A percentile compares a stretch with the other conserved stretches of the same genome.
These are phyloP conservation scores for Philopotamus ludificatus DNA, from an alignment of 1,140 invertebrate species.

Conservation along the genomic window DNA sequence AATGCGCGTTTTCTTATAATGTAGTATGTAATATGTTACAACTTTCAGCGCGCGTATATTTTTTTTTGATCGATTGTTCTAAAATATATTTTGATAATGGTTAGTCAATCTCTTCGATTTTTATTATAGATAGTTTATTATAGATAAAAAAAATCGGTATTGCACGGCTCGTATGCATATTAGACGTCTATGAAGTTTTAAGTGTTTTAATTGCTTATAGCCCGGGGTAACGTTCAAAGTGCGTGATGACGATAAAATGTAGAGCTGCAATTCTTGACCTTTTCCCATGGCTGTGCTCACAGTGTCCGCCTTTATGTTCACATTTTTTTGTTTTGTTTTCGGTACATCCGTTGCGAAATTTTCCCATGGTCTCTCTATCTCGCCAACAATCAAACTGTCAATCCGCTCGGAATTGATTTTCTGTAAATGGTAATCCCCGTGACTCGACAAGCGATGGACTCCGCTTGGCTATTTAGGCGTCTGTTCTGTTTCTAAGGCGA, in stretches of 20 bases:
- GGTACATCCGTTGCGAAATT: conserved; percentile 2
- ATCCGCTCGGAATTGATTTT: conserved; percentile 10
- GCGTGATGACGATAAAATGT: not conserved
- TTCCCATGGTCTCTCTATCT: conserved; percentile 6
- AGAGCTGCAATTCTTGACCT: not conserved
- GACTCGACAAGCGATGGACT: not conserved
- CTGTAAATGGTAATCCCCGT: conserved; percentile 10
- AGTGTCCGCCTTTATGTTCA: not conserved
- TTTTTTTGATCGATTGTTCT: no score
- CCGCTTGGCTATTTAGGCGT: not conserved
- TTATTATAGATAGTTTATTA: no score
- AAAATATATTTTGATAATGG: no score
- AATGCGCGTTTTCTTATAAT: no score
- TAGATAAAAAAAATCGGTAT: no score
- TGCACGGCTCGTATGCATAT: no score
- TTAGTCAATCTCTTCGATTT: no score
- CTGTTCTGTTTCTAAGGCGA: no score
- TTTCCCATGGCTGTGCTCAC: not conserved
- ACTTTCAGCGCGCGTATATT: no score
- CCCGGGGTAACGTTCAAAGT: not conserved
- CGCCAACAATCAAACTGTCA: conserved; percentile 10
- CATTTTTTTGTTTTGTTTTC: not conserved
- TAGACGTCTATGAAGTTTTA: no score
- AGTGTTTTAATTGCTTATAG: not conserved
- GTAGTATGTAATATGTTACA: no score